Conservation (phyloP, 2,797 vertebrate genomes). For the Sebastes melanostomus region DNA sequence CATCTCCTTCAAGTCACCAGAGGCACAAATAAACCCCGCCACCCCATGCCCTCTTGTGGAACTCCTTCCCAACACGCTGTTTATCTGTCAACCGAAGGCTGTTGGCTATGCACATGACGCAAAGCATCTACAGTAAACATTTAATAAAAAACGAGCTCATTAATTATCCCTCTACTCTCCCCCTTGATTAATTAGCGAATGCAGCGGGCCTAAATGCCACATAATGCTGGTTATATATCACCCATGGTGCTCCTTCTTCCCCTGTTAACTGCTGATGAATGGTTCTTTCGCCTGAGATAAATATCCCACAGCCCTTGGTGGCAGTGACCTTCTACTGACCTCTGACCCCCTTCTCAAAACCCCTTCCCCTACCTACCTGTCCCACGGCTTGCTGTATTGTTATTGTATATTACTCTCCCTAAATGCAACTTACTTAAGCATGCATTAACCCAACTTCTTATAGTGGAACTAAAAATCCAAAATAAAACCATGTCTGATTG, state of each 20-base stretch:
- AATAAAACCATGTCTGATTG: conserved; percentile 62
- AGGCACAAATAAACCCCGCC: conserved; percentile 11
- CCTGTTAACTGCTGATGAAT: conserved; percentile 55
- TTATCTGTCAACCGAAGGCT: conserved; percentile 85
- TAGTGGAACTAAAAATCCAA: conserved; percentile 72
- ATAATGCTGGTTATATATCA: conserved; percentile 64
- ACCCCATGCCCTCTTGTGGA: conserved; percentile 86
- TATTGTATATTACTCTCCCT: conserved; percentile 93
- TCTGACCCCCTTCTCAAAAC: conserved; percentile 33
- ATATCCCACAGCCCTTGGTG: conserved; percentile 83
- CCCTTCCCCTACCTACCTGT: conserved; percentile 39
- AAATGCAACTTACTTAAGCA: conserved; percentile 99
- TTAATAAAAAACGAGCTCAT: conserved; percentile 39
- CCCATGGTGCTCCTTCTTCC: conserved; percentile 33
- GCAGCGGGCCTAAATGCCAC: conserved; percentile 53
- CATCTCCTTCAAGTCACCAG: conserved; percentile 28
- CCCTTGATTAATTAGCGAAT: conserved; percentile 58
- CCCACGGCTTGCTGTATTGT: conserved; percentile 90
- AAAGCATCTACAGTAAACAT: conserved; percentile 55
- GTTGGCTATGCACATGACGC: conserved; percentile 82
- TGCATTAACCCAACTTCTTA: conserved; percentile 86
- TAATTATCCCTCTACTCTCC: conserved; percentile 45
- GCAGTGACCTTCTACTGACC: conserved; percentile 71
- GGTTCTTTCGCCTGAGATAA: conserved; percentile 56
- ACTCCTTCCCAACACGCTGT: conserved; percentile 78